Percentiles rank a stretch among this genome's conserved stretches.
Conservation (phyloP, 2,888 invertebrate species). For the Drosophila silvestris region DNA sequence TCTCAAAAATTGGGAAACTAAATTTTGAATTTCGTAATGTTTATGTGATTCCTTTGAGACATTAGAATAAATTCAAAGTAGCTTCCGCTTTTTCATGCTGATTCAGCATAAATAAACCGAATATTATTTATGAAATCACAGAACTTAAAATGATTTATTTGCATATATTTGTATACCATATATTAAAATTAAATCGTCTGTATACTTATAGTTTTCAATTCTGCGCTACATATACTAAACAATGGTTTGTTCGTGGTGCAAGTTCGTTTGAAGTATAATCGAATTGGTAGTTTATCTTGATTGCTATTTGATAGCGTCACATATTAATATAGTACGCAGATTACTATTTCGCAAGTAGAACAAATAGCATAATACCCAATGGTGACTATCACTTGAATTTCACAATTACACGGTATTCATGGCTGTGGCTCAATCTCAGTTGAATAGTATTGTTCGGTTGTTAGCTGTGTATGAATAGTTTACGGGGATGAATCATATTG, state of each 20-base stretch:
- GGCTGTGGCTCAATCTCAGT: slow-evolving; percentile 41
- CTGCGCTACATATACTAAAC: not conserved
- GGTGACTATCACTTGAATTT: slow-evolving; percentile 23
- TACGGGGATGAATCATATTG: slow-evolving; percentile 65
- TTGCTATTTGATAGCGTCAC: slow-evolving; percentile 20
- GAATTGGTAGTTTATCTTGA: slow-evolving; percentile 43
- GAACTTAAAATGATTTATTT: slow-evolving; percentile 11
- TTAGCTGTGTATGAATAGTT: slow-evolving; percentile 5
- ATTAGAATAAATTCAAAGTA: slow-evolving; percentile 1
- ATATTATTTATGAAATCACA: slow-evolving; percentile 16
- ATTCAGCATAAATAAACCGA: slow-evolving; percentile 12
- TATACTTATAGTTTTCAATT: not conserved
- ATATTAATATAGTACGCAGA: slow-evolving; percentile 2
- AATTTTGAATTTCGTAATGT: slow-evolving; percentile 2
- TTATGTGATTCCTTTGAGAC: slow-evolving; percentile 9
- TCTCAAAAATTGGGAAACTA: not conserved
- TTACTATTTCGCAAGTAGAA: slow-evolving; percentile 39
- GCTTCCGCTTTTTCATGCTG: slow-evolving; percentile 25
- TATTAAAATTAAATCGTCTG: slow-evolving; percentile 3
- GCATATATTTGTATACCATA: not conserved
- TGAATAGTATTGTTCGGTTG: slow-evolving; percentile 21
- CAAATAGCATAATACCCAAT: slow-evolving; percentile 20
- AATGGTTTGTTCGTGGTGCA: slow-evolving; percentile 7
- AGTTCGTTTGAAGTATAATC: slow-evolving; percentile 21
- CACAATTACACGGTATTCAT: slow-evolving; percentile 31